Evolutionary conservation across 2,113 vertebrate genomes (phyloP).

Genomic region (Echinops telfairi): DNA sequence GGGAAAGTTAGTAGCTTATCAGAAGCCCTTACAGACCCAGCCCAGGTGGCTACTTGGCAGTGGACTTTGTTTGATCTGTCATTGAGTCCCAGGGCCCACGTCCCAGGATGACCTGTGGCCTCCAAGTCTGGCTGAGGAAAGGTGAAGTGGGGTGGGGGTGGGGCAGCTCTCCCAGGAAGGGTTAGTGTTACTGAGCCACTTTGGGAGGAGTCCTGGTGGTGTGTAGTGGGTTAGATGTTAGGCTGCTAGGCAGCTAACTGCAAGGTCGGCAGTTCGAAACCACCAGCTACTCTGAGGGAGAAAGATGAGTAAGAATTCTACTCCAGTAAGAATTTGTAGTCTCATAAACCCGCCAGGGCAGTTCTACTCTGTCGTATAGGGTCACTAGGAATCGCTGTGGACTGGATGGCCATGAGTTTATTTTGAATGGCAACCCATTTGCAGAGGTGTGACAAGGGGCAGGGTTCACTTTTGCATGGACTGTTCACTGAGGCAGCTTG

Average conservation of each 20-base stretch:
- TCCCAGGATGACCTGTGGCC: background rate
- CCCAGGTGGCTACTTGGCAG: slow-evolving; percentile 68
- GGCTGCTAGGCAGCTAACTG: too few species aligned
- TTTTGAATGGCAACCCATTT: too few species aligned
- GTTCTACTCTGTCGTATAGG: too few species aligned
- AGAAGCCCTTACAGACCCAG: slow-evolving; percentile 40
- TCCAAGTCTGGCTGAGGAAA: background rate
- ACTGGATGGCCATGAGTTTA: too few species aligned
- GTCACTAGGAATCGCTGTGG: too few species aligned
- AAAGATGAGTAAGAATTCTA: too few species aligned
- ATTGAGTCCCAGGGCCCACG: background rate
- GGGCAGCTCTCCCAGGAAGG: background rate
- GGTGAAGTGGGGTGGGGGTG: background rate
- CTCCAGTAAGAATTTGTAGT: too few species aligned
- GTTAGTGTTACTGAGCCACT: slow-evolving; percentile 10
- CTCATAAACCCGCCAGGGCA: too few species aligned
- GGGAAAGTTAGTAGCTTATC: slow-evolving; percentile 49
- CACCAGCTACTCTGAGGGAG: too few species aligned
- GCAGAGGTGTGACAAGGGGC: background rate
- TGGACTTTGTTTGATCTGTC: slow-evolving; percentile 67
- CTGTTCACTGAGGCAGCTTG: background rate
- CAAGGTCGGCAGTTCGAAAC: too few species aligned
- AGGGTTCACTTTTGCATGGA: slow-evolving; percentile 38
- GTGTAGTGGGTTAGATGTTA: too few species aligned
- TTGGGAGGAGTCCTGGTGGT: background rate